Conservation (phyloP, 2,113 vertebrate species). For the Regulus satrapa region DNA sequence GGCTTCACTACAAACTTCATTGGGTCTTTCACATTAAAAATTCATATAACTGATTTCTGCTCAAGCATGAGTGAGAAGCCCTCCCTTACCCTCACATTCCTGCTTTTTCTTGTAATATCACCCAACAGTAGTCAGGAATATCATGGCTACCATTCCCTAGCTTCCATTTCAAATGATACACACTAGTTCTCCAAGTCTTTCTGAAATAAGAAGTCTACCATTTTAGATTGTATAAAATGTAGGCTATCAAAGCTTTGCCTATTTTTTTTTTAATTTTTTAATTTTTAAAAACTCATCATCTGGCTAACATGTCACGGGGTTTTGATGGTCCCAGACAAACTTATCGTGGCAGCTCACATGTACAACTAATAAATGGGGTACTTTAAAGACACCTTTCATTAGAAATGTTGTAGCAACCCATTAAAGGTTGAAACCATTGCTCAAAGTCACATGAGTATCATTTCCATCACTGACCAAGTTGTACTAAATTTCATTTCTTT, state of each 20-base stretch:
- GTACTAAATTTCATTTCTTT: not conserved
- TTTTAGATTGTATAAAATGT: not conserved
- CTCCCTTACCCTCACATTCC: not conserved
- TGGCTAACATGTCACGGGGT: not conserved
- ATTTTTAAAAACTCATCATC: not conserved
- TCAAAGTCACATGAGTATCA: not conserved
- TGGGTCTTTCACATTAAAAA: not conserved
- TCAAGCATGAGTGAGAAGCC: not conserved
- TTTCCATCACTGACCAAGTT: not conserved
- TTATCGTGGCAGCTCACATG: not conserved
- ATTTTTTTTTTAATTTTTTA: too few species aligned
- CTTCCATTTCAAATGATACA: not conserved
- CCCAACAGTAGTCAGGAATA: not conserved
- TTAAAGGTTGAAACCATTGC: not conserved
- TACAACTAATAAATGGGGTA: not conserved
- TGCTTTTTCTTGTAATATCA: not conserved
- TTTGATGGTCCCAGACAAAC: not conserved
- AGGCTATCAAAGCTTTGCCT: not conserved
- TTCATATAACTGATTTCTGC: not conserved
- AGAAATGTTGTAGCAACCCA: not conserved
- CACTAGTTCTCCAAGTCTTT: not conserved
- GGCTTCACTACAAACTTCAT: not conserved
- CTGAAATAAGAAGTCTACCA: not conserved
- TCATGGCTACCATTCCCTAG: not conserved
- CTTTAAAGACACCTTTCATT: not conserved